phyloP scores from a whole-genome alignment of 2,888 invertebrate species.

The Minunthozetes semirufus region DNA sequence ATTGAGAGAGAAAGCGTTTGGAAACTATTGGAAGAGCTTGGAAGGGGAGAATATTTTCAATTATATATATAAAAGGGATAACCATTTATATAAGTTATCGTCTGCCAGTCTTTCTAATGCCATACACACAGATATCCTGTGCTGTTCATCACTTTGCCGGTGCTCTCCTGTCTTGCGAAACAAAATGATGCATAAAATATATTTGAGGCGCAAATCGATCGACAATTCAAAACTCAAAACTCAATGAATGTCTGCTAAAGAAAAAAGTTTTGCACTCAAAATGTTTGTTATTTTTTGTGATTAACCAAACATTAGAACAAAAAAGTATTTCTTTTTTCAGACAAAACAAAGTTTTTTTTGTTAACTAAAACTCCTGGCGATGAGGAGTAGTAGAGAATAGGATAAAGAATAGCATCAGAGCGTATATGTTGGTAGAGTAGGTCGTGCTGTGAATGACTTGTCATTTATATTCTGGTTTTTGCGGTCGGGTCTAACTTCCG shows the following conservation, averaged over 20 bases:
- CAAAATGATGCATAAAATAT: constrained; percentile 28
- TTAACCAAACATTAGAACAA: neutral
- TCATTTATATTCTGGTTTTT: constrained; percentile 16
- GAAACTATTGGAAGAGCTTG: no score
- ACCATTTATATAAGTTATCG: constrained; percentile 12
- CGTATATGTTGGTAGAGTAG: neutral
- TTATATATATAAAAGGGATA: constrained; percentile 19
- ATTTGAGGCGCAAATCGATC: neutral
- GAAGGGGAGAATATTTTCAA: constrained; percentile 25
- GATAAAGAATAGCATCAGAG: neutral
- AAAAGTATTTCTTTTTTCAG: neutral
- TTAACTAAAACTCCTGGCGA: neutral
- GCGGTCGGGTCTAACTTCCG: constrained; percentile 27
- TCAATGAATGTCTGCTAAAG: neutral
- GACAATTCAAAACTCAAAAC: neutral
- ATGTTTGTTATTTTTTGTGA: neutral
- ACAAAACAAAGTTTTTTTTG: neutral
- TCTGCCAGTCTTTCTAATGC: constrained; percentile 7
- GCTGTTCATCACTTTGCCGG: neutral
- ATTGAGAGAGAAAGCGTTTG: neutral
- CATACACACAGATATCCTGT: neutral
- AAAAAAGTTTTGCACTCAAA: neutral
- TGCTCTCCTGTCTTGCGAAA: constrained; percentile 4
- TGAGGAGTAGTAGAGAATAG: neutral
- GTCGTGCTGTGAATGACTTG: constrained; percentile 23